Evolutionary conservation across 2,888 invertebrate genomes (phyloP), one percentile per base, ranked within the genome.

Genomic region (Boloria selene): DNA sequence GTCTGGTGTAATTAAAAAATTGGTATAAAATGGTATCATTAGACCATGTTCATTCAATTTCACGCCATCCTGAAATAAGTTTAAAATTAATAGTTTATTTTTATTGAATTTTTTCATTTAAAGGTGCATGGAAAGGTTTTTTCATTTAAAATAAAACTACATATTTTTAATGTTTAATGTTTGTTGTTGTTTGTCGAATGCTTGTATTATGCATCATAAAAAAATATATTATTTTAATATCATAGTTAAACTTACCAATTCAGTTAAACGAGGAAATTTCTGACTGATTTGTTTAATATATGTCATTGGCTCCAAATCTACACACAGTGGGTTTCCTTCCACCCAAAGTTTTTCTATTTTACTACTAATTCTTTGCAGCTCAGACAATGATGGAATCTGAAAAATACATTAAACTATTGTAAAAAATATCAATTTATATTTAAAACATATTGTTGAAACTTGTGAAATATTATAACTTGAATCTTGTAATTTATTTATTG

Each of bases 321-420:
- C 85, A 72, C 92, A 92, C 1, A 92, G 75, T 0, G 90, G 91
- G 65, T 92, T 92, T 0, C 90, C 91, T 75, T 91, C 91, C 16
- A 91, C 70, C 90, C 90, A 90, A 0, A 92, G 74, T 52, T 84
- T 88, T 68, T 90, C 90, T 60, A 92, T 85, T 75, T 85, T 88
- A 75, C 90, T 91, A 71, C 85, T 88, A 1, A 87, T 80, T 66
- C 90, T 79, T 18, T 83, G 78, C 14, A 89, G 69, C 55, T 88
- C 85, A 18, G 79, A 69, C 56, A 91, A 16, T 51, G 86, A 79
- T 54, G 79, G 76, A 51, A 91, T 86, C 91, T 91, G 72, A 51
- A 59, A 65, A 60, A 65, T 10, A 31, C 31, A n/a, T n/a, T n/a
- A n/a, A n/a, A n/a, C n/a, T n/a, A n/a, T n/a, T n/a, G n/a, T n/a